Percentiles rank a stretch among this genome's conserved stretches.
phyloP scores from a whole-genome alignment of 2,888 invertebrate species.

The Octonoba sinensis region DNA sequence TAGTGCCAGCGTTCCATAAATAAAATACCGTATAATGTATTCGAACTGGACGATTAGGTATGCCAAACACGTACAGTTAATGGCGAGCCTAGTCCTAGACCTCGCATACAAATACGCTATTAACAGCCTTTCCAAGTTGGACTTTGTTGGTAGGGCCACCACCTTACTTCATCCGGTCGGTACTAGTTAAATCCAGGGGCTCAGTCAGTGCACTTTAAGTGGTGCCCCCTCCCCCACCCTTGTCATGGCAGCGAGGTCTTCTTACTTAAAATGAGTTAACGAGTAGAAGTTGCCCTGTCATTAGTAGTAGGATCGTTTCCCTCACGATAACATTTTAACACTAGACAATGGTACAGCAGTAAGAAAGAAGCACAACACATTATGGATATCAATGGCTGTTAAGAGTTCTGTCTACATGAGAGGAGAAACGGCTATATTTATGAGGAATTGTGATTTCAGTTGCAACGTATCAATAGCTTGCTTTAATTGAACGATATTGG shows the following conservation, averaged over 20 bases:
- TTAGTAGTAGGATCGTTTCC: constrained; percentile 43
- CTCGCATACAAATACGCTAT: constrained; percentile 47
- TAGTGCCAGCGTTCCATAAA: constrained; percentile 18
- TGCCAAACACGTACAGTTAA: constrained; percentile 48
- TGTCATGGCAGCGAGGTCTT: constrained; percentile 2
- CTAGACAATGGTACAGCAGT: too few species aligned
- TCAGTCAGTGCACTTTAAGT: constrained; percentile 33
- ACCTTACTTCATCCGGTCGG: constrained; percentile 26
- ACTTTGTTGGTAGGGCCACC: constrained; percentile 30
- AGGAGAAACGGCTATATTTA: too few species aligned
- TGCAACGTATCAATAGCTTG: too few species aligned
- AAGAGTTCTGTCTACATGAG: too few species aligned
- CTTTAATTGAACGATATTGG: too few species aligned
- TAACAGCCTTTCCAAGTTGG: constrained; percentile 20
- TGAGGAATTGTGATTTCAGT: too few species aligned
- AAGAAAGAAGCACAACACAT: too few species aligned
- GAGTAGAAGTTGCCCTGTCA: constrained; percentile 36
- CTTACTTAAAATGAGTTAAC: constrained; percentile 39
- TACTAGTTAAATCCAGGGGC: constrained; percentile 35
- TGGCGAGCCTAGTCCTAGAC: constrained; percentile 30
- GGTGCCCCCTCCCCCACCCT: too few species aligned
- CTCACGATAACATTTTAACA: constrained; percentile 39
- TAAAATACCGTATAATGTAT: constrained; percentile 44
- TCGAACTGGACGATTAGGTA: constrained; percentile 25
- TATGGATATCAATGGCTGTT: too few species aligned